Evolutionary conservation across 2,113 vertebrate species (phyloP).

Genomic region (Columba livia): DNA sequence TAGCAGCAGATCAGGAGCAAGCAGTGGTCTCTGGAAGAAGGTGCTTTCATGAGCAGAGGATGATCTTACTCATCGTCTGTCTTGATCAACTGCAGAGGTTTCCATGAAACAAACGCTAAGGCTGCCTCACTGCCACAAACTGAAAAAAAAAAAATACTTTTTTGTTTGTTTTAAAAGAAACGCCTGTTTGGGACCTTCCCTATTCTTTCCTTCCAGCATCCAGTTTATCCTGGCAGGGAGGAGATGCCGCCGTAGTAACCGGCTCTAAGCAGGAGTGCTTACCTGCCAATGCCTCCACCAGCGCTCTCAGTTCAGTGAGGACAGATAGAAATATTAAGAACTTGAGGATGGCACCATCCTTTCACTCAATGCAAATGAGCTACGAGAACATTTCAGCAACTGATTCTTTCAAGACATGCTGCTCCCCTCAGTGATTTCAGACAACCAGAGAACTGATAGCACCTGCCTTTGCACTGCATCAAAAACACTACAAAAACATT

Average conservation of each 20-base stretch:
- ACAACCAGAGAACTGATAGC: background rate
- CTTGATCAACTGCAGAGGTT: constrained; percentile 40
- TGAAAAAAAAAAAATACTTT: background rate
- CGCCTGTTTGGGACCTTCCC: background rate
- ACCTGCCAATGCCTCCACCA: background rate
- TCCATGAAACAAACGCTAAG: constrained; percentile 16
- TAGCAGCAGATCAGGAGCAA: constrained; percentile 45
- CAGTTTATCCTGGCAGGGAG: background rate
- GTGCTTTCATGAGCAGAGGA: constrained; percentile 27
- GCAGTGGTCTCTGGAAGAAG: constrained; percentile 50
- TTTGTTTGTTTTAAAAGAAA: background rate
- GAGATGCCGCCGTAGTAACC: background rate
- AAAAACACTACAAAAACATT: background rate
- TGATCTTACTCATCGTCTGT: constrained; percentile 14
- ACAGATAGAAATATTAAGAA: background rate
- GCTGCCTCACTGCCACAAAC: background rate
- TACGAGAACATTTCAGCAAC: background rate
- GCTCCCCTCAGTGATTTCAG: background rate
- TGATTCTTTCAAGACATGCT: background rate
- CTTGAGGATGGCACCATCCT: background rate
- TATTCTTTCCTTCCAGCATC: background rate
- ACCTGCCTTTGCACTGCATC: background rate
- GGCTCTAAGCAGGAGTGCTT: background rate
- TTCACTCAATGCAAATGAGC: background rate
- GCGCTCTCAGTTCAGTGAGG: background rate